A percentile compares a stretch with the other conserved stretches of the same genome.
These are phyloP conservation scores for Pocillopora verrucosa DNA, from an alignment of 64 coral and sea anemone genomes.

Conservation along the genomic window DNA sequence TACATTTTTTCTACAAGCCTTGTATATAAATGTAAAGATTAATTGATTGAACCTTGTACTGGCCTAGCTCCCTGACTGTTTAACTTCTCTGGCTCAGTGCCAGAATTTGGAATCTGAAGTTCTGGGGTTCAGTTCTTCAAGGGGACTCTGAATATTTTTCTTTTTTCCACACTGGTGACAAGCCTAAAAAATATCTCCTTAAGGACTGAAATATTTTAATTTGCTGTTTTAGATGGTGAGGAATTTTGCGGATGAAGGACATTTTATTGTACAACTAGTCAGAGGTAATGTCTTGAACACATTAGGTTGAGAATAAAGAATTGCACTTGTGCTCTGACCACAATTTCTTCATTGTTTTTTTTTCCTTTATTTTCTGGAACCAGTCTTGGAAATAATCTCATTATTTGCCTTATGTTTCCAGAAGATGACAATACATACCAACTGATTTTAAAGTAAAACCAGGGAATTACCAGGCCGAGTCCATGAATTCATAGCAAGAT, in stretches of 20 bases:
- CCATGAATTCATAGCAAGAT: too few species aligned
- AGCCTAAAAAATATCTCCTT: neutral
- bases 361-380: too few species aligned
- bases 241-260: constrained; percentile 60
- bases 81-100: too few species aligned
- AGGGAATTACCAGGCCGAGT: neutral
- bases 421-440: constrained; percentile 46
- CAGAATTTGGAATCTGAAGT: too few species aligned
- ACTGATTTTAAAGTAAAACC: constrained; percentile 44
- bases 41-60: too few species aligned
- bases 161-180: neutral
- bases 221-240: constrained; percentile 45
- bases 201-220: neutral
- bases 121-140: too few species aligned
- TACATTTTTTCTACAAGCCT: too few species aligned
- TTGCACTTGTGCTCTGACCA: too few species aligned
- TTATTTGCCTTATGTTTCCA: neutral
- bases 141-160: neutral
- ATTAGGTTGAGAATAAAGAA: neutral
- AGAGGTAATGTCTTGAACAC: constrained; percentile 1
- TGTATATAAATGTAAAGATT: too few species aligned
- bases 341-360: too few species aligned
- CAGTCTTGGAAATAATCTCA: neutral
- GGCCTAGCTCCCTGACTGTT: too few species aligned
- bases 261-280: constrained; percentile 62